Evolutionary conservation across 1,140 invertebrate species (phyloP).

Genomic region (Drosophila repleta): DNA sequence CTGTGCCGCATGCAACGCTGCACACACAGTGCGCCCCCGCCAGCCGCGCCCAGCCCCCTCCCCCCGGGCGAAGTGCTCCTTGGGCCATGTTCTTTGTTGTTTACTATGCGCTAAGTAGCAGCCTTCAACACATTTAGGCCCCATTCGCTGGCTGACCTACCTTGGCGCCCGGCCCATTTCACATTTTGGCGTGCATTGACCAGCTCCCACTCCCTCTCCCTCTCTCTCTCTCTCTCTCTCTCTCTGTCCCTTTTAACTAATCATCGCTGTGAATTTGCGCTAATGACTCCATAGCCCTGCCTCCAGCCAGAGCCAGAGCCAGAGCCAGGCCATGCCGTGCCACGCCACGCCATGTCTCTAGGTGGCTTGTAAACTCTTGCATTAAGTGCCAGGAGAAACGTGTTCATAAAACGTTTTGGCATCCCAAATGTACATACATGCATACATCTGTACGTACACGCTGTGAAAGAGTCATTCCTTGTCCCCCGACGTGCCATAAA

Average conservation of each 20-base stretch:
- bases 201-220: slow-evolving; percentile 15
- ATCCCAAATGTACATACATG: slow-evolving; percentile 61
- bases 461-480: slow-evolving; percentile 29
- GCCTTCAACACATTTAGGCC: slow-evolving; percentile 37
- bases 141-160: slow-evolving; percentile 54
- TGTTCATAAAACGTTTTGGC: slow-evolving; percentile 79
- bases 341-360: slow-evolving; percentile 1
- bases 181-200: slow-evolving; percentile 76
- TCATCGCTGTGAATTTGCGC: slow-evolving; percentile 74
- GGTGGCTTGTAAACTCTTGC: slow-evolving; percentile 34
- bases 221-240: not conserved
- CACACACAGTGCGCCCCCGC: slow-evolving; percentile 16
- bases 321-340: not conserved
- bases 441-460: slow-evolving; percentile 15
- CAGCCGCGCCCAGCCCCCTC: not conserved
- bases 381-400: slow-evolving; percentile 58
- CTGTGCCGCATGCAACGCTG: slow-evolving; percentile 60
- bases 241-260: slow-evolving; percentile 44
- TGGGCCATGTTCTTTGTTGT: slow-evolving; percentile 21
- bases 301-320: not conserved
- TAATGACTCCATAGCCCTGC: slow-evolving; percentile 61
- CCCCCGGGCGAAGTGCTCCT: slow-evolving; percentile 4
- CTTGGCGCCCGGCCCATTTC: slow-evolving; percentile 71
- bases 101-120: slow-evolving; percentile 48
- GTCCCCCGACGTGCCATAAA: slow-evolving; percentile 69